These are phyloP conservation scores for Neoniphon sammara DNA, from an alignment of 2,797 vertebrate genomes.

Conservation along the genomic window DNA sequence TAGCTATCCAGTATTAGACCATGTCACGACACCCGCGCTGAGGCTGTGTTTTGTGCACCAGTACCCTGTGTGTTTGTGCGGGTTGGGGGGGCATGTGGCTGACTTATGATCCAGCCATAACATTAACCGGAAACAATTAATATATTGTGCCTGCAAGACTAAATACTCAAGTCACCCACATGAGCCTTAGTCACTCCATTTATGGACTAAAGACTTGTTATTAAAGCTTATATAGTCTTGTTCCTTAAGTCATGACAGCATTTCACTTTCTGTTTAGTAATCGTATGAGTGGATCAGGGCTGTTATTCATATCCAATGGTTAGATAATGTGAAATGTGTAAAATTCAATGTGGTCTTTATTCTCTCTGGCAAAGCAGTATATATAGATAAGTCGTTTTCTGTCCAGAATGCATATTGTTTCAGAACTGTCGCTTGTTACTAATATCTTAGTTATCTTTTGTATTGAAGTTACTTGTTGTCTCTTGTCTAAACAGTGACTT, in stretches of 20 bases:
- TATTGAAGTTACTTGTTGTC: conserved; percentile 1
- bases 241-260: background rate
- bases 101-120: background rate
- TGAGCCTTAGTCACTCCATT: background rate
- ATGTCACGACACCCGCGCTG: background rate
- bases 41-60: background rate
- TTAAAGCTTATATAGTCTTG: too few relatives aligned
- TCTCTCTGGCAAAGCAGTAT: background rate
- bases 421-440: background rate
- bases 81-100: background rate
- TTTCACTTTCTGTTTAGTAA: background rate
- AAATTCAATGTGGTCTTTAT: background rate
- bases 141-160: background rate
- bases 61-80: background rate
- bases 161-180: background rate
- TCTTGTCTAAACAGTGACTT: conserved; percentile 85
- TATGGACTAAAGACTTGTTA: background rate
- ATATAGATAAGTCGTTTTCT: background rate
- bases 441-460: conserved; percentile 1
- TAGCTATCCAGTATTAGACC: background rate
- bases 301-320: background rate
- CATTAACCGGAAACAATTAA: background rate
- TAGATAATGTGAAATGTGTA: too few relatives aligned
- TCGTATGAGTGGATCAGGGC: background rate
- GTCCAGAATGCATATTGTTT: background rate